These are phyloP conservation scores for Ecliptopera silaceata DNA, from an alignment of 2,888 invertebrate genomes.

Conservation along the genomic window DNA sequence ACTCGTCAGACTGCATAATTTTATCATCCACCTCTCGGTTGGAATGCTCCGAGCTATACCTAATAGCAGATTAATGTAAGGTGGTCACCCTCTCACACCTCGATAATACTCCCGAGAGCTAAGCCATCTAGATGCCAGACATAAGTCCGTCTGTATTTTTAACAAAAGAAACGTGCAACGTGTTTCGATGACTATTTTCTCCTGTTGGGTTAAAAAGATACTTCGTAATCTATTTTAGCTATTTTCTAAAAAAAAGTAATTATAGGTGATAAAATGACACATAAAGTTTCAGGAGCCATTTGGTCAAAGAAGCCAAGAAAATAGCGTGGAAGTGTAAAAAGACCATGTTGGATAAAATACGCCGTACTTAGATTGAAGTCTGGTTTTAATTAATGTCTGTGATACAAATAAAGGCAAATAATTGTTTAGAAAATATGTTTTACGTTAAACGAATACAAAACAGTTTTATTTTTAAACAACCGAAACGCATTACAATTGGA, in stretches of 20 bases:
- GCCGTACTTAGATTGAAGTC: too few species aligned
- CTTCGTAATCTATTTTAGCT: not conserved
- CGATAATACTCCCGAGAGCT: constrained; percentile 27
- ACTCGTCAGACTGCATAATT: constrained; percentile 16
- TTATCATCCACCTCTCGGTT: constrained; percentile 13
- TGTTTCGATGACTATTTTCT: not conserved
- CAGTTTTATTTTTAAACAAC: too few species aligned
- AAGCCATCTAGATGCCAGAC: constrained; percentile 27
- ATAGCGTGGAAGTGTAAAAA: too few species aligned
- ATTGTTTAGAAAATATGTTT: too few species aligned
- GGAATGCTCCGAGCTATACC: constrained; percentile 9
- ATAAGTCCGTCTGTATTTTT: constrained; percentile 32
- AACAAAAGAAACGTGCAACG: constrained; percentile 22
- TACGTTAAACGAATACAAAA: too few species aligned
- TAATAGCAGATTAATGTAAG: constrained; percentile 28
- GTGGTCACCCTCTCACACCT: constrained; percentile 31
- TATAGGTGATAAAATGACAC: too few species aligned
- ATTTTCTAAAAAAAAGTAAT: not conserved
- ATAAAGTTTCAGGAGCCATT: too few species aligned
- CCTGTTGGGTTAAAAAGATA: not conserved
- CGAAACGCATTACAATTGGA: not conserved
- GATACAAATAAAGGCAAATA: too few species aligned
- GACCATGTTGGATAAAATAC: too few species aligned
- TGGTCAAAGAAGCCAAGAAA: too few species aligned
- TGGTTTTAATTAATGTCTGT: too few species aligned